Conservation (phyloP, 1,140 invertebrate species). For the Galleria mellonella region DNA sequence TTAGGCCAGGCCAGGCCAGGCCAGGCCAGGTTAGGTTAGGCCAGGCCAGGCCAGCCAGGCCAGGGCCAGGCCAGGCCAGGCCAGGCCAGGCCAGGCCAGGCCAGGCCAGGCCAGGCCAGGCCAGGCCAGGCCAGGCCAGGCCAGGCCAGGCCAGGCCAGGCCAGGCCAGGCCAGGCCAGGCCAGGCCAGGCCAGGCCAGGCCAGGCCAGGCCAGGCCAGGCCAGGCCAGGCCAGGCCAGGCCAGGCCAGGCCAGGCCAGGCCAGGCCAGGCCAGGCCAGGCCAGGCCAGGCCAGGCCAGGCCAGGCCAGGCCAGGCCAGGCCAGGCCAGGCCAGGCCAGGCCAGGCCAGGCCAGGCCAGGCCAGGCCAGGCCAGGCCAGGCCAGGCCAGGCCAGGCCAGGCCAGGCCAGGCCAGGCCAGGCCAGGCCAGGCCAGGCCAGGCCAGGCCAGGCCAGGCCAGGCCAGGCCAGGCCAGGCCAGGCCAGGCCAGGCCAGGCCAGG, state of each 20-base stretch:
- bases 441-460: too few relatives aligned
- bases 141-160: conserved; percentile 10
- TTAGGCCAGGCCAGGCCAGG: conserved; percentile 22
- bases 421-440: too few relatives aligned
- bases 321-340: conserved; percentile 23
- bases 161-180: conserved; percentile 11
- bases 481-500: too few relatives aligned
- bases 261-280: conserved; percentile 6
- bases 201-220: not conserved
- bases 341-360: too few relatives aligned
- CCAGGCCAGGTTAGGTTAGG: conserved; percentile 22
- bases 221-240: conserved; percentile 8
- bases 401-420: too few relatives aligned
- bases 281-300: conserved; percentile 15
- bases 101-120: conserved; percentile 6
- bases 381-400: too few relatives aligned
- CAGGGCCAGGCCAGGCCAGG: conserved; percentile 10
- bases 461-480: too few relatives aligned
- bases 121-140: conserved; percentile 18
- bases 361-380: too few relatives aligned
- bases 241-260: conserved; percentile 19
- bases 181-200: conserved; percentile 18
- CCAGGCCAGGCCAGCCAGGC: conserved; percentile 16
- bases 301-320: conserved; percentile 16
- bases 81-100: too few relatives aligned